phyloP scores from a whole-genome alignment of 2,113 vertebrate species.

The Callithrix jacchus region DNA sequence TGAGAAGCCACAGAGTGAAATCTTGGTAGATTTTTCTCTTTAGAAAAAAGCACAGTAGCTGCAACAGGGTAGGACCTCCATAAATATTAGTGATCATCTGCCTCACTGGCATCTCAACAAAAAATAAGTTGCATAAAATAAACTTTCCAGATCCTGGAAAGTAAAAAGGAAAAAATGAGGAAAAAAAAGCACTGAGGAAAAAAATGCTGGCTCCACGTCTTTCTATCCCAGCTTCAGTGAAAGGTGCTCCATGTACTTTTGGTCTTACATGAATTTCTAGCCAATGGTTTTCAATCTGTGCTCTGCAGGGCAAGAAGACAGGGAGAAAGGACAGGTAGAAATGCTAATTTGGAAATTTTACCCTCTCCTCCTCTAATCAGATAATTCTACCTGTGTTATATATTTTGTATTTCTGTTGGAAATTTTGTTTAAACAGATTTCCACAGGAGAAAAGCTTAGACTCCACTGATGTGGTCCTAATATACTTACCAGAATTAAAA shows the following conservation, averaged over 20 bases:
- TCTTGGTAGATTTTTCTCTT: background rate
- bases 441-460: background rate
- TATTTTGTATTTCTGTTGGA: no score
- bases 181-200: background rate
- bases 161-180: background rate
- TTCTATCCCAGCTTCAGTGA: background rate
- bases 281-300: background rate
- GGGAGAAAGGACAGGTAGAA: background rate
- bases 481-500: background rate
- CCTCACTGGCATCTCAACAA: background rate
- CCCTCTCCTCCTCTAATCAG: background rate
- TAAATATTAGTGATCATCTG: background rate
- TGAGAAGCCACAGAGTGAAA: background rate
- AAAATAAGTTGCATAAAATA: rapidly evolving
- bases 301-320: background rate
- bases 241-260: rapidly evolving
- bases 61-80: background rate
- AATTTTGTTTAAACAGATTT: background rate
- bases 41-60: background rate
- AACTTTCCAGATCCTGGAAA: background rate
- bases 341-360: background rate
- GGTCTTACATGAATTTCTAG: background rate
- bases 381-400: background rate
- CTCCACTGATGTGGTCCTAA: background rate
- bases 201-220: background rate